Percentiles rank a stretch among this genome's conserved stretches.
phyloP scores from a whole-genome alignment of 1,140 invertebrate species.

The Aphelenchoides avenae region DNA sequence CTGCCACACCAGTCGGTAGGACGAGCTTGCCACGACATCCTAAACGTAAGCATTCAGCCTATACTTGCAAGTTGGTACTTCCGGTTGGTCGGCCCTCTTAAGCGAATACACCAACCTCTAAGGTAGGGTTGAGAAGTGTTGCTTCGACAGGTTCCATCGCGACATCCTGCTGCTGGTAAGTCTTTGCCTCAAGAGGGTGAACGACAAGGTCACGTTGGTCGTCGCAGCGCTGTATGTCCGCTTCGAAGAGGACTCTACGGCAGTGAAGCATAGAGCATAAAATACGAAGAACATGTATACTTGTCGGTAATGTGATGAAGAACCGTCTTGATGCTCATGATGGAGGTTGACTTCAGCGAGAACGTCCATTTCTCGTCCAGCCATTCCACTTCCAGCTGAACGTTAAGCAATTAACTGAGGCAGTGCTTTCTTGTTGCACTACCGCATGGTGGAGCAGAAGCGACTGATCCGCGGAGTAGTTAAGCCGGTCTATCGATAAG shows the following conservation, averaged over 20 bases:
- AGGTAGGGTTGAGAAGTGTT: conserved; percentile 28
- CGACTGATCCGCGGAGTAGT: conserved; percentile 30
- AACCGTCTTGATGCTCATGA: conserved; percentile 35
- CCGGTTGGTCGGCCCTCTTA: too few relatives aligned
- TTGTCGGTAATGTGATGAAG: too few relatives aligned
- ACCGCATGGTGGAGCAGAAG: conserved; percentile 12
- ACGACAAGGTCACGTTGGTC: conserved; percentile 19
- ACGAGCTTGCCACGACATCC: conserved; percentile 37
- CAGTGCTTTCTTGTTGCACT: conserved; percentile 12
- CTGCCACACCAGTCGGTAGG: conserved; percentile 40
- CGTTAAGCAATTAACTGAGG: conserved; percentile 7
- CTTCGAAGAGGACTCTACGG: conserved; percentile 25
- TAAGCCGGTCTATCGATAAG: conserved; percentile 31
- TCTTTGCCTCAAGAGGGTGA: conserved; percentile 19
- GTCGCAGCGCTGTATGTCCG: conserved; percentile 34
- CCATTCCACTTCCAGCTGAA: conserved; percentile 47
- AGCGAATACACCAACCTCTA: conserved; percentile 20
- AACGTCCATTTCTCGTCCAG: conserved; percentile 29
- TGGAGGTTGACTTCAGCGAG: conserved; percentile 32
- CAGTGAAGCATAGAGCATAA: conserved; percentile 13
- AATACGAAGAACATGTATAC: too few relatives aligned
- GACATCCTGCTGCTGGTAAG: conserved; percentile 27
- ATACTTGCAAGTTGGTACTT: too few relatives aligned
- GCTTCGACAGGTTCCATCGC: conserved; percentile 16
- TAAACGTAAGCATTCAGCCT: conserved; percentile 5